These are phyloP conservation scores for Micrastur ruficollis DNA, from an alignment of 2,797 vertebrate genomes.

Conservation along the genomic window DNA sequence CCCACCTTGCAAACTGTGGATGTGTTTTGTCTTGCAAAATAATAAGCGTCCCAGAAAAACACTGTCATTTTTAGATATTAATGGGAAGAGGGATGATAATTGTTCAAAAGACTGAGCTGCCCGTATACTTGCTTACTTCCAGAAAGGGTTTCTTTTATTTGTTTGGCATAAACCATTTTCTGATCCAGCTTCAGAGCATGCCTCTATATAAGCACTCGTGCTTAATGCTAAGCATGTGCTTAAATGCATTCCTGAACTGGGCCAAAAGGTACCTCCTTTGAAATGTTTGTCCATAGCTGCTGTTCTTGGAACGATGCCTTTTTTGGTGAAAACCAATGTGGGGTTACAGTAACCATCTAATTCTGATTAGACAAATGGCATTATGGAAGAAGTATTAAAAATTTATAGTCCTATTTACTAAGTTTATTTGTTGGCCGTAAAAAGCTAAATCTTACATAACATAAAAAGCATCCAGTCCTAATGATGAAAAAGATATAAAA, in stretches of 20 bases:
- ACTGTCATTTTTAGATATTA: neutral
- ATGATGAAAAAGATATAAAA: conserved; percentile 76
- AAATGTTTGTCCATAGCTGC: conserved; percentile 20
- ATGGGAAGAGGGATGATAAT: neutral
- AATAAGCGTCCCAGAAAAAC: neutral
- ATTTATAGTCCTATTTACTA: conserved; percentile 76
- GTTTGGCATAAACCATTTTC: neutral
- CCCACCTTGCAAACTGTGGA: neutral
- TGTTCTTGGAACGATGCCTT: conserved; percentile 54
- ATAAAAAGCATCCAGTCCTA: conserved; percentile 58
- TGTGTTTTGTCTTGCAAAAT: conserved; percentile 24
- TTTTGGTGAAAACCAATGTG: conserved; percentile 50
- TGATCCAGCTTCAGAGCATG: neutral
- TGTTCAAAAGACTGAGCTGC: neutral
- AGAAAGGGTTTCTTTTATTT: neutral
- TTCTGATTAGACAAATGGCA: conserved; percentile 70
- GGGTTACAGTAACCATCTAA: conserved; percentile 51
- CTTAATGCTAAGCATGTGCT: conserved; percentile 7
- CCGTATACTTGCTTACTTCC: neutral
- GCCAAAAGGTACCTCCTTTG: conserved; percentile 33
- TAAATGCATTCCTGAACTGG: conserved; percentile 45
- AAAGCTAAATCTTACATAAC: conserved; percentile 73
- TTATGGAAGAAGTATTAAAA: conserved; percentile 76
- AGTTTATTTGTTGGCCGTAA: conserved; percentile 71
- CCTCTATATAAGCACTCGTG: conserved; percentile 13